Conservation (phyloP, 2,888 invertebrate genomes). For the Entomobrya proxima region DNA sequence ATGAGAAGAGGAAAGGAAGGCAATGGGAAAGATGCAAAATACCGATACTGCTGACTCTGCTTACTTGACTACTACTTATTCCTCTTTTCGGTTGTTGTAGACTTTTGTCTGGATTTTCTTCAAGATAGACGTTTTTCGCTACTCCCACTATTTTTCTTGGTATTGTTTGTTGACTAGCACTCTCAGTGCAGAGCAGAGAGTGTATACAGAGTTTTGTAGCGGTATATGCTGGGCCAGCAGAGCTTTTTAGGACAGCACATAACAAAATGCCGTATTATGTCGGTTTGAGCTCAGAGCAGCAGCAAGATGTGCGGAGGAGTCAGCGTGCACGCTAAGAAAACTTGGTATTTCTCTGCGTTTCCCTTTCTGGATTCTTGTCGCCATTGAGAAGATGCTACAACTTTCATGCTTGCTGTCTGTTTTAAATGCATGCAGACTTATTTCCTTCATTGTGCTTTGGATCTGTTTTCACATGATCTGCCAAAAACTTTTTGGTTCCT, state of each 20-base stretch:
- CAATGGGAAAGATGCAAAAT: conserved; percentile 49
- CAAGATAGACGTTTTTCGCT: background rate
- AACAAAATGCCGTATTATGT: too few species aligned
- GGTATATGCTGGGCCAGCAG: too few species aligned
- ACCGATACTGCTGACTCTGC: conserved; percentile 43
- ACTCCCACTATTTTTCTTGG: background rate
- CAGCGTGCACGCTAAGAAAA: too few species aligned
- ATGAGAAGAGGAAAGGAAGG: conserved; percentile 3
- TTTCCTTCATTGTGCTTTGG: background rate
- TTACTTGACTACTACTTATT: background rate
- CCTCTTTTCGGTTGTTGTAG: background rate
- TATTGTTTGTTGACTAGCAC: background rate
- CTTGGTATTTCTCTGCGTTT: too few species aligned
- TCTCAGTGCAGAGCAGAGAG: too few species aligned
- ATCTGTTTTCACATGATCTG: conserved; percentile 39
- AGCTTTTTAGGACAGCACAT: too few species aligned
- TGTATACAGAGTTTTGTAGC: too few species aligned
- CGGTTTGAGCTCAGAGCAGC: too few species aligned
- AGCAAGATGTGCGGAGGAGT: too few species aligned
- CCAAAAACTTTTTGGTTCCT: conserved; percentile 3
- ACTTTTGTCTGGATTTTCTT: conserved; percentile 46
- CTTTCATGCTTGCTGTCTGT: background rate
- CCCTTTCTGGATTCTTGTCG: background rate
- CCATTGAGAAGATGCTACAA: background rate
- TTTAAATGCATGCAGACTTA: background rate